Evolutionary conservation across 1,140 invertebrate species (phyloP).

Genomic region (Trichoplusia ni): DNA sequence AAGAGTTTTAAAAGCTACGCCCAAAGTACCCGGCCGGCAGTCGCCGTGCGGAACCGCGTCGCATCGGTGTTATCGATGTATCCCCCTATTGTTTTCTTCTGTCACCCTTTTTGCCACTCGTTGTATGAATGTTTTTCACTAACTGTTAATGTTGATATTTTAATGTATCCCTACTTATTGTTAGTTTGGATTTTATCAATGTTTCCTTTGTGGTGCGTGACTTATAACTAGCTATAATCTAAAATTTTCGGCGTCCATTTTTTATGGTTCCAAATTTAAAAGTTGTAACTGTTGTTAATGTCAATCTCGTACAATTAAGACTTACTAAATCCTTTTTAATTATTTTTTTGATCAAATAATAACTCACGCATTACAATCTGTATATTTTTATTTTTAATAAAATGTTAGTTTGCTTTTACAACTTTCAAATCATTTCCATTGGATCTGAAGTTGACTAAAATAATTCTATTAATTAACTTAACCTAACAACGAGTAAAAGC

Average conservation of each 20-base stretch:
- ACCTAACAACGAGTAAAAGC: neutral
- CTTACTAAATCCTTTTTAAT: neutral
- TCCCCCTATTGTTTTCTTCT: conserved; percentile 76
- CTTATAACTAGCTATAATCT: neutral
- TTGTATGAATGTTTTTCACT: conserved; percentile 79
- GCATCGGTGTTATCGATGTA: conserved; percentile 77
- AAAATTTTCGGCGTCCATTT: neutral
- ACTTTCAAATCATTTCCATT: neutral
- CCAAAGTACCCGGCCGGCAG: conserved; percentile 75
- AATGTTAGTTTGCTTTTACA: conserved; percentile 16
- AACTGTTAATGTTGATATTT: conserved; percentile 80
- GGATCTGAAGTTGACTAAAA: neutral
- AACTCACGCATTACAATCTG: conserved; percentile 21
- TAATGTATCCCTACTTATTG: conserved; percentile 52
- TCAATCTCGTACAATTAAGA: neutral
- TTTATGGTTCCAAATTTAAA: too few relatives aligned
- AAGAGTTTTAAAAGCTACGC: conserved; percentile 36
- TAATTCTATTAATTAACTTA: neutral
- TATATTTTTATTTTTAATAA: conserved; percentile 27
- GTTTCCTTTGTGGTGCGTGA: conserved; percentile 4
- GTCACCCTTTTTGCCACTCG: conserved; percentile 78
- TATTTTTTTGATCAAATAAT: neutral
- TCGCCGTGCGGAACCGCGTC: conserved; percentile 59
- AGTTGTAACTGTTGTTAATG: too few relatives aligned
- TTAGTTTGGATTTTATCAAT: conserved; percentile 47